Evolutionary conservation across 2,797 vertebrate species (phyloP).

Genomic region (Cheirogaleus major): DNA sequence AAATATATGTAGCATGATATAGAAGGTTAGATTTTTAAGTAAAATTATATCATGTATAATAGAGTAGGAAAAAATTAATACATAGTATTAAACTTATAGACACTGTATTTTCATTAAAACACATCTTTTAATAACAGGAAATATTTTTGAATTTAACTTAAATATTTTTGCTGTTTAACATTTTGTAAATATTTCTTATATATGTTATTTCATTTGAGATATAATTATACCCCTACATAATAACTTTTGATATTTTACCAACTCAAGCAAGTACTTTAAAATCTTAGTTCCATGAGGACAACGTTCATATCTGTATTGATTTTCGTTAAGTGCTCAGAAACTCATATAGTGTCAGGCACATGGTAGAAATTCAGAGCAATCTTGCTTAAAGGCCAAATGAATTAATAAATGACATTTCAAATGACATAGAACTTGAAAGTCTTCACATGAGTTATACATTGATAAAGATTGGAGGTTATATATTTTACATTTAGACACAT

Average conservation of each 20-base stretch:
- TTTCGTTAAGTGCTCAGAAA: neutral
- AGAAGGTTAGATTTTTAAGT: neutral
- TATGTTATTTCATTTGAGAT: neutral
- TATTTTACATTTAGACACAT: neutral
- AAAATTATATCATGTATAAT: neutral
- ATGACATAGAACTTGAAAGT: neutral
- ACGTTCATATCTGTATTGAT: neutral
- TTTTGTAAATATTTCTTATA: neutral
- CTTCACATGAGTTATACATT: neutral
- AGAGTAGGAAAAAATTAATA: neutral
- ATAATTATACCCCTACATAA: neutral
- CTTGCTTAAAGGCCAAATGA: neutral
- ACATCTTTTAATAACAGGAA: neutral
- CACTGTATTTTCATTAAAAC: neutral
- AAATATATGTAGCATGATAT: neutral
- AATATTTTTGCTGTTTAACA: neutral
- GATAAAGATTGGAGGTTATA: neutral
- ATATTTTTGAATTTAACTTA: neutral
- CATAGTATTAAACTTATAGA: neutral
- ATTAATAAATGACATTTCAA: neutral
- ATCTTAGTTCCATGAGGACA: neutral
- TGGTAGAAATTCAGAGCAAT: neutral
- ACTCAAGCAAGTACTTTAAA: neutral
- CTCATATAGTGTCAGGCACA: neutral
- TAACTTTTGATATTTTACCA: neutral